These are phyloP conservation scores for Microchrysa polita DNA, from an alignment of 2,888 invertebrate species.

Conservation along the genomic window DNA sequence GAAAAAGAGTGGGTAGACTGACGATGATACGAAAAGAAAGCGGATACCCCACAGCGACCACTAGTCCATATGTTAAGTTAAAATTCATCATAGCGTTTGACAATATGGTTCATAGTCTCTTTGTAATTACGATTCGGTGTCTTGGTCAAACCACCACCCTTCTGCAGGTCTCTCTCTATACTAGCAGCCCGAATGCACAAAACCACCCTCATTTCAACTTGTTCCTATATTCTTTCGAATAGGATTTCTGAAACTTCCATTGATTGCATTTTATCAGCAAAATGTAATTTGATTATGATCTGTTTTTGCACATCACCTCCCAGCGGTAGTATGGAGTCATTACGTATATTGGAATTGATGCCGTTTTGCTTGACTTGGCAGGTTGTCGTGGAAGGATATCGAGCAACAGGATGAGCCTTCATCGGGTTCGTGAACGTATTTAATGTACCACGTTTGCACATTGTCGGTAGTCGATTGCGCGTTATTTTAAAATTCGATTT, in stretches of 20 bases:
- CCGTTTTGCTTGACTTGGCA: conserved; percentile 31
- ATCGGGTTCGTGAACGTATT: conserved; percentile 19
- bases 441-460: conserved; percentile 38
- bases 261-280: conserved; percentile 47
- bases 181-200: conserved; percentile 6
- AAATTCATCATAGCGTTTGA: conserved; percentile 53
- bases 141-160: conserved; percentile 1
- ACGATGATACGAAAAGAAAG: conserved; percentile 30
- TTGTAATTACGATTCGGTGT: conserved; percentile 10
- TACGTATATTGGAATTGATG: conserved; percentile 45
- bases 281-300: conserved; percentile 49
- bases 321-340: conserved; percentile 47
- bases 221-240: background rate
- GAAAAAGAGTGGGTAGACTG: background rate
- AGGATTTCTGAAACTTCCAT: conserved; percentile 23
- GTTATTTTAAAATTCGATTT: conserved; percentile 50
- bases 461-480: conserved; percentile 35
- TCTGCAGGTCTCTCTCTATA: background rate
- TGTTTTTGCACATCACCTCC: conserved; percentile 44
- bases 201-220: conserved; percentile 23
- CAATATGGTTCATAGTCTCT: conserved; percentile 52
- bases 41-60: conserved; percentile 53
- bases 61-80: conserved; percentile 56
- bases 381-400: conserved; percentile 23
- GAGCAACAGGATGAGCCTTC: conserved; percentile 25